Conservation (phyloP, 2,888 invertebrate species). For the Seira musarum region DNA sequence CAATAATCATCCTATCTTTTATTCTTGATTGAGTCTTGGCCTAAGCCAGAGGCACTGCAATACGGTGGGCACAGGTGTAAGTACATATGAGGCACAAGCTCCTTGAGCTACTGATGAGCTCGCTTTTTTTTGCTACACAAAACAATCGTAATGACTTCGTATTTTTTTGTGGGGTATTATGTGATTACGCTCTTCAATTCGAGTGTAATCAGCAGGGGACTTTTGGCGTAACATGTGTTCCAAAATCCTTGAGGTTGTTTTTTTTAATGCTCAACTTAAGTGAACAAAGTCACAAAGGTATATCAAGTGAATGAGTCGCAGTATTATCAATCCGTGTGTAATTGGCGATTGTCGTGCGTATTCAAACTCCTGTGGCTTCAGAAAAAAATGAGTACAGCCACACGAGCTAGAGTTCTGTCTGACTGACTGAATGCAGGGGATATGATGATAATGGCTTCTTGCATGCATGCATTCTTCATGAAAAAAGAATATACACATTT, state of each 20-base stretch:
- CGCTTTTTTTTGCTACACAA: background rate
- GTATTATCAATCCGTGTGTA: slow-evolving; percentile 56
- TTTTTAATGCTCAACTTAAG: too few species aligned
- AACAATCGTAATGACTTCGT: slow-evolving; percentile 59
- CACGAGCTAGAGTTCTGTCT: too few species aligned
- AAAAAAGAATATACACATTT: too few species aligned
- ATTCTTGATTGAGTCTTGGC: slow-evolving; percentile 34
- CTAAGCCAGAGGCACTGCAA: too few species aligned
- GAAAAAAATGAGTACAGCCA: slow-evolving; percentile 10
- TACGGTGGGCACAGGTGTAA: too few species aligned
- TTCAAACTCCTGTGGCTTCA: slow-evolving; percentile 53
- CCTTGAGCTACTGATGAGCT: too few species aligned
- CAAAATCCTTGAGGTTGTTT: background rate
- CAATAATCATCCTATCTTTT: slow-evolving; percentile 25
- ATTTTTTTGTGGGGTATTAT: slow-evolving; percentile 12
- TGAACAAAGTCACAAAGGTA: too few species aligned
- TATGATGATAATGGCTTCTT: too few species aligned
- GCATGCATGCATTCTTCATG: too few species aligned
- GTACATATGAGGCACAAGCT: too few species aligned
- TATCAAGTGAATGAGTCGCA: too few species aligned
- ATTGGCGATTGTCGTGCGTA: slow-evolving; percentile 67
- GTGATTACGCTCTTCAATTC: background rate
- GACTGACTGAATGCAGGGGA: too few species aligned
- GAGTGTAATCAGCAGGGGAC: slow-evolving; percentile 53
- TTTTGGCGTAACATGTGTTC: slow-evolving; percentile 30